Base-by-base conservation (phyloP, 1,140 invertebrate species). In the Melipona quadrifasciata region DNA sequence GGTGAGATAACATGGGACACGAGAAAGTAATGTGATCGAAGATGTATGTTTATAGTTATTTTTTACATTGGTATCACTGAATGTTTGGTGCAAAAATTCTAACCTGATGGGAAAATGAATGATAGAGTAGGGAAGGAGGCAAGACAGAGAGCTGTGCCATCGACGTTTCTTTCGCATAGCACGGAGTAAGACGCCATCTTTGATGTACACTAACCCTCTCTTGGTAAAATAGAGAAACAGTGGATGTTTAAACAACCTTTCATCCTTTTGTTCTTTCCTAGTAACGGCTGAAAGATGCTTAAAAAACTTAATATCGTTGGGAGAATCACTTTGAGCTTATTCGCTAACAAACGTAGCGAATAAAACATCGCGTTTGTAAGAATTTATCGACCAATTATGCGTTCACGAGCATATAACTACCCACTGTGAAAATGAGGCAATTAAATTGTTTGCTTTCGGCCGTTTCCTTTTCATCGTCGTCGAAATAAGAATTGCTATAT, bases 91-190 rank as follows among this genome's bases (percentile, higher is more conserved):
- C 5, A 21, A 31, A 34, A 24, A 79, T 34, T 24, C 0, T 6
- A n/a, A 68, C 4, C 0, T 1, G 21, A 61, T 3, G 2, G 19
- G 31, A 55, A 34, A 68, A 2, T 55, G n/a, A 4, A 68, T 24
- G 12, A 11, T 58, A 61, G 27, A 57, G 17, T 53, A 14, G 0
- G 6, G 51, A 57, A 24, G 27, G 17, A 79, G 71, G 61, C 58
- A 90, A 82, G 24, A 68, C 72, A 82, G 82, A 80, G 11, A 80
- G 67, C 79, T 90, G 47, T 61, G n/a, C n/a, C 31, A 85, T 79
- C 80, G 75, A 73, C 76, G 55, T 71, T 74, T 31, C 53, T 51
- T 79, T 57, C 1, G 58, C 8, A 8, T 39, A 1, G 12, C n/a
- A 51, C 53, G 71, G 51, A n/a, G 10, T 31, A 72, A 76, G 6